Base-by-base conservation (phyloP, 2,888 invertebrate species). In the Herminia tarsipennalis region DNA sequence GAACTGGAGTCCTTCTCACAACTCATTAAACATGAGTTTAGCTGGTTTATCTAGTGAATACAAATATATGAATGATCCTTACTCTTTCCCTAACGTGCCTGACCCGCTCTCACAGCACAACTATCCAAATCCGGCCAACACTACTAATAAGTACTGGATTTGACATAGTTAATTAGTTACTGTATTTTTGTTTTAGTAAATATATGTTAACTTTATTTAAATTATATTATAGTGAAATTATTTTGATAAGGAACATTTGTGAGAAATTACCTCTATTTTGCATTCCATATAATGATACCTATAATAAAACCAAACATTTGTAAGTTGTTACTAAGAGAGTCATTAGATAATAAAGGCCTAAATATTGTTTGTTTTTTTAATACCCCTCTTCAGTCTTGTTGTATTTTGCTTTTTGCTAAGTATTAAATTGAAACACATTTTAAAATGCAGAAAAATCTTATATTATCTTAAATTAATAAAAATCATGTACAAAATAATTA, bases 1-100 rank as follows among this genome's bases (percentile, higher is more conserved):
- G 0, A 94, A 92, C 63, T 92, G 92, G 92, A 92, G 88, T 64
- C 88, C 92, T 3, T 87, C 92, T 2, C 89, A 92, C 42, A 88
- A 85, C 57, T 83, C 91, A 8, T 68, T 92, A 25, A 92, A 92
- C 49, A 92, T 92, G 90, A 88, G 88, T 59, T 73, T 92, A 16
- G 78, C 87, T 17, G 89, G 92, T 2, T 66, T 92, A 18, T 84
- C 91, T 6, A 88, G 86, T 68, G 92, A 92, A 58, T 91, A 92
- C 52, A 91, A 92, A 55, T 91, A 91, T 56, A 91, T 92, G 84
- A 88, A 90, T 44, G 92, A 92, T 62, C 90, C 91, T 1, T 92
- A 92, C 64, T 74, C 89, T 1, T 92, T 91, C 52, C 83, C 92
- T 1, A 92, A 85, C 53, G 85, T 91, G 41, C 64, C 81, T 22